Base-by-base conservation (phyloP, 2,113 vertebrate species). In the Nothobranchius furzeri region DNA sequence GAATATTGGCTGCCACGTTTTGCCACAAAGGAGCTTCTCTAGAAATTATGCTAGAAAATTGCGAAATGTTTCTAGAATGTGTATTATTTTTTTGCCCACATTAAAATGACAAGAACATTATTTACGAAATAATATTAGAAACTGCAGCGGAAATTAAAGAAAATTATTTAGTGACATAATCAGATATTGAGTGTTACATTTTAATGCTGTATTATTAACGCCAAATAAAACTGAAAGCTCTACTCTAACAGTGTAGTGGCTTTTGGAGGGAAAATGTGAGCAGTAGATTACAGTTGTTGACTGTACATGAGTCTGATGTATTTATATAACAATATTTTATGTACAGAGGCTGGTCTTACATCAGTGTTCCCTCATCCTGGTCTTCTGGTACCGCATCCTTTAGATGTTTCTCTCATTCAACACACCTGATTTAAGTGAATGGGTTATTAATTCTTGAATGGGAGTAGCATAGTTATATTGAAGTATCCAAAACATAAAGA, bases 261-360 rank as follows among this genome's bases (percentile, higher is more conserved):
- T 37, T 59, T 45, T 43, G 40, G 56, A 37, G 30, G 56, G 56
- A 59, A 58, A 59, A 43, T 59, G 37, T 6, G 9, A 40, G 35
- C 7, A 9, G 13, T 6, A 42, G 12, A 40, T 37, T 56, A 3
- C 14, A 37, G 10, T 40, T 42, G 9, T 24, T 59, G 12, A 43
- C 12, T 12, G 12, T 12, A 45, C 43, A 24, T 24, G 11, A 24
- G 11, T 11, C 35, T 15, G 9, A 4, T 58, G 9, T 42, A 12
- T 54, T 7, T 58, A 4, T 20, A 12, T 53, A 13, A 53, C 30
- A 53, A 12, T 54, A 4, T 13, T 35, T 13, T 25, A 25, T 49
- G 6, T 12, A 25, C 30, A 11, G 20, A 25, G 10, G 24, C 20
- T 52, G 43, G 12, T 45, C 46, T 7, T 12, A 13, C 45, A 46